phyloP scores from a whole-genome alignment of 2,113 vertebrate genomes.

The Astatoreochromis straeleni region DNA sequence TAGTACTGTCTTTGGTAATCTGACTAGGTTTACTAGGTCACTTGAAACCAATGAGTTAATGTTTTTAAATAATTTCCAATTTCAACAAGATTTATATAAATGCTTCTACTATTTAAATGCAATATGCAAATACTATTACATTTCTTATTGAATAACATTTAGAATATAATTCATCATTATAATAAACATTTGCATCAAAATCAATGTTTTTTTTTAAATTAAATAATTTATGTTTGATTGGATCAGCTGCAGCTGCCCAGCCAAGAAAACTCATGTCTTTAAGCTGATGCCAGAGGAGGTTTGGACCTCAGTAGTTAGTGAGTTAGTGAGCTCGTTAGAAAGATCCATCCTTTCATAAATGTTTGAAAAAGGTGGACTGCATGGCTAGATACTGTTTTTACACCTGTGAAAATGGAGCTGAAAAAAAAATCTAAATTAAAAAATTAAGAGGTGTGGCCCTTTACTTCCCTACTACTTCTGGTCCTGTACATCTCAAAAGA shows the following conservation, averaged over 20 bases:
- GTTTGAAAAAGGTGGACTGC: no score
- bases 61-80: not conserved
- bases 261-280: rapidly evolving
- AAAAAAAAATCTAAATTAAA: rapidly evolving
- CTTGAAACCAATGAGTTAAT: rapidly evolving
- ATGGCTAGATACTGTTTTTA: no score
- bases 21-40: not conserved
- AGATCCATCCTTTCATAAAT: not conserved
- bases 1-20: not conserved
- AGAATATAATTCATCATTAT: not conserved
- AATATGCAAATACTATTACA: rapidly evolving
- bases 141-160: rapidly evolving
- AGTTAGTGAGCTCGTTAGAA: not conserved
- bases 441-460: not conserved
- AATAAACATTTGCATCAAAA: rapidly evolving
- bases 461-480: rapidly evolving
- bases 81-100: not conserved
- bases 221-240: rapidly evolving
- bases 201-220: rapidly evolving
- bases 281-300: rapidly evolving
- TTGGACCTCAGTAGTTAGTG: rapidly evolving
- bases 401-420: no score
- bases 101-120: not conserved
- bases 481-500: rapidly evolving
- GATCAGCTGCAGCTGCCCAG: not conserved